Base-by-base conservation (phyloP, 2,888 invertebrate species). In the Bellardia pandia region DNA sequence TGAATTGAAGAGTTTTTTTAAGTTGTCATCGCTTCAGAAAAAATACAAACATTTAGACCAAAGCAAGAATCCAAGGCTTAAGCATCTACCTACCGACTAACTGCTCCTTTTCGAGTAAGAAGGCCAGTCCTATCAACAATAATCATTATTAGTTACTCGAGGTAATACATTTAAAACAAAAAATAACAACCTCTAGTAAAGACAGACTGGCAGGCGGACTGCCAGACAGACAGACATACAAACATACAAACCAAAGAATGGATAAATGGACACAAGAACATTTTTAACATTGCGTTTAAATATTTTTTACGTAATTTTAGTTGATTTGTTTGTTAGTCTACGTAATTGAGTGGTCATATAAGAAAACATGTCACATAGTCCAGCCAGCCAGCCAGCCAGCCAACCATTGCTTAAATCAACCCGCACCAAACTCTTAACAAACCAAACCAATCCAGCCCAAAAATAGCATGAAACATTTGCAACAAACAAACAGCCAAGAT, bases 301-400 rank as follows among this genome's bases (percentile, higher is more conserved):
- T 80, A 85, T 80, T 85, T 75, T 85, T 75, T 62, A 80, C 56
- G 75, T 85, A 85, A 85, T 85, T 85, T 76, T 78, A 56, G 81
- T 87, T 87, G 85, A 87, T 87, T 87, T 87, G 85, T 87, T 85
- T 85, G 87, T 85, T 85, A 78, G 87, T 56, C 81, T 82, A 66
- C 87, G 85, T 87, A 87, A 87, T 87, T 87, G 85, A 87, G 87
- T 87, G 87, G 87, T 87, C 87, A 87, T 85, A 82, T 75, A 82
- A 66, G 75, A 87, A 85, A 82, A 87, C 87, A 87, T 82, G 87
- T 87, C 85, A 87, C 85, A 87, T 78, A 78, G 48, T 71, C 51
- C 40, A 51, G 62, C 80, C 64, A 69, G 30, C 37, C 71, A 74
- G n/a, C 62, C 62, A 66, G 51, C 42, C 77, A 77, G n/a, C 11